Evolutionary conservation across 2,113 vertebrate genomes (phyloP), one percentile per base, ranked within the genome.

Genomic region (Ctenomys sociabilis): DNA sequence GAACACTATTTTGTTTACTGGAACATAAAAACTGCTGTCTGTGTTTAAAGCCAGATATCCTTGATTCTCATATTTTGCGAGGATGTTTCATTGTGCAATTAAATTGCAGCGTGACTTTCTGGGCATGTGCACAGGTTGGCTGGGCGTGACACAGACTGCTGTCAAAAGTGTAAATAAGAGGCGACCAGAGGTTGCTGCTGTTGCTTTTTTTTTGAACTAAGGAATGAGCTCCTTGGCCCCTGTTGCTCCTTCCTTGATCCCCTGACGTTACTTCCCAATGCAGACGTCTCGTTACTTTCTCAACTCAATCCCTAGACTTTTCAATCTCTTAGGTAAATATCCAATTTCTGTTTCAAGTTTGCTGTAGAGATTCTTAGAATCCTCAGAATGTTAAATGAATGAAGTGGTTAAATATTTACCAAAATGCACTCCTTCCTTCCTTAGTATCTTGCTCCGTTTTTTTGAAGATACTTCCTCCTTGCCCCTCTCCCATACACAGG

Each of bases 211-310:
- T n/a, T n/a, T n/a, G n/a, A n/a, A n/a, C n/a, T n/a, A n/a, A n/a
- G n/a, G n/a, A n/a, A n/a, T n/a, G n/a, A n/a, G n/a, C n/a, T n/a
- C n/a, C n/a, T n/a, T n/a, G n/a, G n/a, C n/a, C n/a, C 88, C 86
- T 94, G 68, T 93, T 95, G 45, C 43, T 97, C 92, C 37, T 92
- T 93, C 78, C 68, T 37, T 13, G 66, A 30, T 96, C 96, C 98
- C 97, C 87, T 89, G 98, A 83, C 13, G 88, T 7, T 95, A 5
- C 75, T 96, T 78, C 72, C 94, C 92, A 72, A 3, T 88, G 85
- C 93, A 91, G 68, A 97, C 92, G 87, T 96, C 97, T 98, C 97
- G 92, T 97, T 97, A 95, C 92, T 94, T 85, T 97, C 72, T 95
- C 72, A 66, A 88, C 87, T 52, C 61, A 88, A 82, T 97, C 97